Evolutionary conservation across 2,888 invertebrate genomes (phyloP).

Genomic region (Crocallis elinguaria): DNA sequence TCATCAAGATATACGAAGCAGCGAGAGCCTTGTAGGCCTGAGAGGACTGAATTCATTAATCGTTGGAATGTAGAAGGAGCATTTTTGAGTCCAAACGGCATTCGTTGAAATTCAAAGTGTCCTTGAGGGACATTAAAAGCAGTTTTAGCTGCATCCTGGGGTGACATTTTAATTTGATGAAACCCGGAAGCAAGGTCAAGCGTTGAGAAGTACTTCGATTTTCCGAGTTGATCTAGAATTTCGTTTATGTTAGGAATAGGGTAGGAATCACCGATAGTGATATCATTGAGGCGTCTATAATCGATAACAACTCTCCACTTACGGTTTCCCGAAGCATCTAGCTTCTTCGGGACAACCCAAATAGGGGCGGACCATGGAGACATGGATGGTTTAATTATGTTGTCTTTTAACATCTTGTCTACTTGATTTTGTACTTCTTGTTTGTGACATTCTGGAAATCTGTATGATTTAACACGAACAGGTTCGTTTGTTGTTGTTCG

Average conservation of each 20-base stretch:
- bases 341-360: conserved; percentile 10
- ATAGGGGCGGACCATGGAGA: conserved; percentile 11
- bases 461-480: background rate
- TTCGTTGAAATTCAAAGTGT: conserved; percentile 43
- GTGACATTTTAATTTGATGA: conserved; percentile 9
- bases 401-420: conserved; percentile 15
- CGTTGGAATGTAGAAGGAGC: background rate
- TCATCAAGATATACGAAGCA: conserved; percentile 1
- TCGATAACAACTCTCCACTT: conserved; percentile 22
- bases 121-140: conserved; percentile 44
- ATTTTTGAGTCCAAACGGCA: background rate
- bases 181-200: conserved; percentile 15
- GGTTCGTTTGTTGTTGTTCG: background rate
- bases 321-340: background rate
- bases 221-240: background rate
- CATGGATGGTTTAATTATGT: conserved; percentile 9
- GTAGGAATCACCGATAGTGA: conserved; percentile 8
- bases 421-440: background rate
- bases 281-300: conserved; percentile 14
- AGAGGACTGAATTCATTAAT: background rate
- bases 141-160: conserved; percentile 30
- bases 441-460: conserved; percentile 1
- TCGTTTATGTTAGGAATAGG: conserved; percentile 1
- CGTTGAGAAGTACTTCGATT: conserved; percentile 2
- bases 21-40: background rate